Evolutionary conservation across 1,140 invertebrate species (phyloP).

Genomic region (Acyrthosiphon pisum): DNA sequence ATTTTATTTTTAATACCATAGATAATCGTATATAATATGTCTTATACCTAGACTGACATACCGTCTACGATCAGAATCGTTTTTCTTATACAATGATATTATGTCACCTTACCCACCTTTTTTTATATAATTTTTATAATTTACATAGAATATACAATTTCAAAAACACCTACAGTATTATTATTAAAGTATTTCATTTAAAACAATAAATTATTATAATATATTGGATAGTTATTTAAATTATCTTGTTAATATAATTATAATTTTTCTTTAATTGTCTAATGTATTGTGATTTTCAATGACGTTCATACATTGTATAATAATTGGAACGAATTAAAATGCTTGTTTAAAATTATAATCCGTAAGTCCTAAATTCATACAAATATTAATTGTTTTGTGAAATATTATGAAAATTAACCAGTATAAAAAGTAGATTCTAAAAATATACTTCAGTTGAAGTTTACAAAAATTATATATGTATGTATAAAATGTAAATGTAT

Average conservation of each 20-base stretch:
- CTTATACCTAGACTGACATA: no score
- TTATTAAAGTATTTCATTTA: no score
- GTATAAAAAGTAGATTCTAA: not conserved
- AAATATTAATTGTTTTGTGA: not conserved
- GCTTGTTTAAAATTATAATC: not conserved
- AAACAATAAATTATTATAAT: not conserved
- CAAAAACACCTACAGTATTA: no score
- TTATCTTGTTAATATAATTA: not conserved
- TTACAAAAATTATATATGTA: not conserved
- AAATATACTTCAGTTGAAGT: not conserved
- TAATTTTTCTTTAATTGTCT: not conserved
- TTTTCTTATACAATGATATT: no score
- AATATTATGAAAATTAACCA: not conserved
- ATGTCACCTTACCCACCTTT: no score
- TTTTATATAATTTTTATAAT: no score
- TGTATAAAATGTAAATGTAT: not conserved
- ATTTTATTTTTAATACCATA: no score
- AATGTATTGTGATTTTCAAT: not conserved
- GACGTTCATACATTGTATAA: not conserved
- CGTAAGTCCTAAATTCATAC: not conserved
- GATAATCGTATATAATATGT: no score
- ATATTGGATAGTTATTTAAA: not conserved
- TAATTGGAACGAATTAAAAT: not conserved
- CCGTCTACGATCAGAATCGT: no score
- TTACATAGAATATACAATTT: no score